A percentile compares a stretch with the other conserved stretches of the same genome.
Evolutionary conservation across 2,888 invertebrate species (phyloP).

Genomic region (Onchidella celtica): DNA sequence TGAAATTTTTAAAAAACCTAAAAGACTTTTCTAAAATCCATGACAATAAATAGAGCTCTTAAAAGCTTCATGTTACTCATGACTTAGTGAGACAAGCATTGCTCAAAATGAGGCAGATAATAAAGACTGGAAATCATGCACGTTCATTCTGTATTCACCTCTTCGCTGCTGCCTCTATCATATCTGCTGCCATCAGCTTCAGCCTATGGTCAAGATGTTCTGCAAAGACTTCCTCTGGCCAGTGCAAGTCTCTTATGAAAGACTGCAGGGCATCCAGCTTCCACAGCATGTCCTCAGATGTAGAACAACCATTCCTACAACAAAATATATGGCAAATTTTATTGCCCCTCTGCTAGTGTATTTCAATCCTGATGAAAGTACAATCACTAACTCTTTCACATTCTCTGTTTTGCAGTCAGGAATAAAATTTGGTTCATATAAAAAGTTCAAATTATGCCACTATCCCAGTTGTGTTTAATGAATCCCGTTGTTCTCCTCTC

Average conservation of each 20-base stretch:
- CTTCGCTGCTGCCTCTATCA: constrained; percentile 99
- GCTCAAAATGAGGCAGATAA: too few species aligned
- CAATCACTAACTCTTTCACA: too few species aligned
- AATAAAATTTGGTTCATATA: not conserved
- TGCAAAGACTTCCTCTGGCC: constrained; percentile 99
- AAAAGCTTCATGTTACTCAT: too few species aligned
- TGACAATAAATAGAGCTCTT: not conserved
- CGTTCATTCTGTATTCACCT: constrained; percentile 80
- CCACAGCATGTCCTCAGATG: constrained; percentile 99
- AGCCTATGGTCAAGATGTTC: constrained; percentile 97
- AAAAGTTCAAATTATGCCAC: too few species aligned
- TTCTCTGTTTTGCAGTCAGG: too few species aligned
- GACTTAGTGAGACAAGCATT: too few species aligned
- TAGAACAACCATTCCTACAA: constrained; percentile 89
- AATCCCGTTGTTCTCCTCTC: too few species aligned
- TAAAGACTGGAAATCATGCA: too few species aligned
- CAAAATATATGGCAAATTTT: too few species aligned
- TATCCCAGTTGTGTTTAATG: too few species aligned
- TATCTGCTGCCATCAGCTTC: constrained; percentile 98
- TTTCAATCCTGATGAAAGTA: too few species aligned
- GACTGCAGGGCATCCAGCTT: constrained; percentile 98
- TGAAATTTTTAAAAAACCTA: not conserved
- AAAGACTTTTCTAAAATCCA: not conserved
- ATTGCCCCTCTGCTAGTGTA: too few species aligned
- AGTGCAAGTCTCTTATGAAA: constrained; percentile 98